Conservation (phyloP, 2,113 vertebrate species). For the Pimephales promelas region DNA sequence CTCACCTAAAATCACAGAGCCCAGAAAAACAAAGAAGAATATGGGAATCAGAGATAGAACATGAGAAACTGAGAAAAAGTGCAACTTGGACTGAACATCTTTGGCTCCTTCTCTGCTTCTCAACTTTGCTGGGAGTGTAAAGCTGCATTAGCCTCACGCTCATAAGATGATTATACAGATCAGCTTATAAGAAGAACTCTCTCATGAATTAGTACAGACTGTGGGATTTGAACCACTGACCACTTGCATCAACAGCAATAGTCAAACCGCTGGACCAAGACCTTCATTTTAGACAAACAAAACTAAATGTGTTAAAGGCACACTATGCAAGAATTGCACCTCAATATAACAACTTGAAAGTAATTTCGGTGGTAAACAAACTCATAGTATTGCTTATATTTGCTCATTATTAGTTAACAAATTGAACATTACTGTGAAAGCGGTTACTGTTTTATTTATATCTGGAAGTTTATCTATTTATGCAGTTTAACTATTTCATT, state of each 20-base stretch:
- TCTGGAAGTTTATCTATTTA: background rate
- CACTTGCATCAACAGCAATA: background rate
- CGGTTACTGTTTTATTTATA: background rate
- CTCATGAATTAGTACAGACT: background rate
- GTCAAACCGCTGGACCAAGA: background rate
- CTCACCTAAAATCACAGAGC: slow-evolving; percentile 49
- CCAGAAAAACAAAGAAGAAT: slow-evolving; percentile 37
- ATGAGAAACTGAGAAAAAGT: background rate
- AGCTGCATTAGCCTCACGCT: background rate
- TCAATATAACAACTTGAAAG: too few species aligned
- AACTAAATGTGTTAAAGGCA: too few species aligned
- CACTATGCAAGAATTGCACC: too few species aligned
- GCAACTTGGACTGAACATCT: background rate
- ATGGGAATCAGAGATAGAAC: background rate
- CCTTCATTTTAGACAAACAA: background rate
- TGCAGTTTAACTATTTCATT: too few species aligned
- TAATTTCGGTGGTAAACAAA: too few species aligned
- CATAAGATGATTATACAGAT: slow-evolving; percentile 29
- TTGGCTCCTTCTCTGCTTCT: background rate
- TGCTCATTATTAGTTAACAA: background rate
- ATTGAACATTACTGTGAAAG: background rate
- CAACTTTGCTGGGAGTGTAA: background rate
- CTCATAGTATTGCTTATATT: too few species aligned
- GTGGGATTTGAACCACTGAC: background rate
- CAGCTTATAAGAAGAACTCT: slow-evolving; percentile 9